These are phyloP conservation scores for Diorhabda carinulata DNA, from an alignment of 1,140 invertebrate species.

Conservation along the genomic window DNA sequence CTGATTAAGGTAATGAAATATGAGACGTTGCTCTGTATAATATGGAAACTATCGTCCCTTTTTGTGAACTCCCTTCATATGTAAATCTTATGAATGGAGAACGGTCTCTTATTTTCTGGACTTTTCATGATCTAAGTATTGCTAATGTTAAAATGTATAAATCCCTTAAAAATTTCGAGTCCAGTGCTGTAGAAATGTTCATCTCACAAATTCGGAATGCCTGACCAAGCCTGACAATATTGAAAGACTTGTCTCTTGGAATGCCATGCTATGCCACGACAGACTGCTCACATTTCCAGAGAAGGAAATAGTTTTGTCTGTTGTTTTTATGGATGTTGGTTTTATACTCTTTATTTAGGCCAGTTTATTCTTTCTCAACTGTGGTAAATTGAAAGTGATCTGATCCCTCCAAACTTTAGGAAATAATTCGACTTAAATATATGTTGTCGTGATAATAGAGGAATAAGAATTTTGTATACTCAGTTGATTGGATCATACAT, in stretches of 20 bases:
- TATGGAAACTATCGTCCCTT: too few species aligned
- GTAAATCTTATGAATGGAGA: too few species aligned
- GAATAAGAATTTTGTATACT: too few species aligned
- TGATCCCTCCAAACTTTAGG: not conserved
- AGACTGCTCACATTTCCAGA: conserved; percentile 1
- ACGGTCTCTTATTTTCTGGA: too few species aligned
- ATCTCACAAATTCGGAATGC: conserved; percentile 2
- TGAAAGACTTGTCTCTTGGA: conserved; percentile 1
- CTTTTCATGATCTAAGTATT: too few species aligned
- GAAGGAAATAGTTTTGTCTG: not conserved
- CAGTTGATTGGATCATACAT: too few species aligned
- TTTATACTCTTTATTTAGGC: not conserved
- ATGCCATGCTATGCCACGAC: not conserved
- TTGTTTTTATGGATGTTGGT: not conserved
- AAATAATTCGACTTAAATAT: too few species aligned
- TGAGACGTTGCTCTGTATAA: too few species aligned
- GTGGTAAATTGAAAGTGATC: not conserved
- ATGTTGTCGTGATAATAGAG: too few species aligned
- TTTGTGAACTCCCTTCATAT: too few species aligned
- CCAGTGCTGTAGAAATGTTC: conserved; percentile 1
- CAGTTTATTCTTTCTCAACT: not conserved
- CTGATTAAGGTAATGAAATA: too few species aligned
- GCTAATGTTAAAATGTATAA: too few species aligned
- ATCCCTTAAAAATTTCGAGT: not conserved
- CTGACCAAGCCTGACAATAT: not conserved